Evolutionary conservation across 1,140 invertebrate genomes (phyloP).

Genomic region (Lepeophtheirus salmonis): DNA sequence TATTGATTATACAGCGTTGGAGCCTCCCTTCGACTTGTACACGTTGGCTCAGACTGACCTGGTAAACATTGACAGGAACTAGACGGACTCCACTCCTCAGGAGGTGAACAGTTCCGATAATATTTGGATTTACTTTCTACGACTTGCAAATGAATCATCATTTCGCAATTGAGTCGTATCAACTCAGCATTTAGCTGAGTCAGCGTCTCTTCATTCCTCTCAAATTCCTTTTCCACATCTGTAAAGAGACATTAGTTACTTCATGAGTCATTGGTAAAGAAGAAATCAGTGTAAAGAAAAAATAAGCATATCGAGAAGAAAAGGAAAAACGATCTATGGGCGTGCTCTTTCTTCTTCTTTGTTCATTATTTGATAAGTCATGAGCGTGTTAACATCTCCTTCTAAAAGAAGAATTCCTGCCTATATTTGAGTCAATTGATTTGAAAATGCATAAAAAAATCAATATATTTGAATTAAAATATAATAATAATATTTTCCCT

Average conservation of each 20-base stretch:
- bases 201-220: constrained; percentile 30
- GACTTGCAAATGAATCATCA: constrained; percentile 30
- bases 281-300: too few relatives aligned
- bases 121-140: constrained; percentile 31
- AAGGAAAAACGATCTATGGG: too few relatives aligned
- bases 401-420: too few relatives aligned
- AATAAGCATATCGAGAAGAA: too few relatives aligned
- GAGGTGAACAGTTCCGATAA: constrained; percentile 30
- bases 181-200: constrained; percentile 28
- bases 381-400: too few relatives aligned
- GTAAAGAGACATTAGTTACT: constrained; percentile 24
- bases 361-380: too few relatives aligned
- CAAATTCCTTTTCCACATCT: constrained; percentile 35
- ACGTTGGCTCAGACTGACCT: constrained; percentile 4
- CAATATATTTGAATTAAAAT: too few relatives aligned
- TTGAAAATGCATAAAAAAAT: too few relatives aligned
- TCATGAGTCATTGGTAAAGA: too few relatives aligned
- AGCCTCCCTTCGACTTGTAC: constrained; percentile 4
- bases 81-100: constrained; percentile 3
- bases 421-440: too few relatives aligned
- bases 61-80: not conserved
- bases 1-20: not conserved
- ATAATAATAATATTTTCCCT: too few relatives aligned
- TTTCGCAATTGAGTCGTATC: constrained; percentile 29
- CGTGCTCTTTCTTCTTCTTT: too few relatives aligned